These are phyloP conservation scores for Orthosia gothica DNA, from an alignment of 2,888 invertebrate genomes.

Conservation along the genomic window DNA sequence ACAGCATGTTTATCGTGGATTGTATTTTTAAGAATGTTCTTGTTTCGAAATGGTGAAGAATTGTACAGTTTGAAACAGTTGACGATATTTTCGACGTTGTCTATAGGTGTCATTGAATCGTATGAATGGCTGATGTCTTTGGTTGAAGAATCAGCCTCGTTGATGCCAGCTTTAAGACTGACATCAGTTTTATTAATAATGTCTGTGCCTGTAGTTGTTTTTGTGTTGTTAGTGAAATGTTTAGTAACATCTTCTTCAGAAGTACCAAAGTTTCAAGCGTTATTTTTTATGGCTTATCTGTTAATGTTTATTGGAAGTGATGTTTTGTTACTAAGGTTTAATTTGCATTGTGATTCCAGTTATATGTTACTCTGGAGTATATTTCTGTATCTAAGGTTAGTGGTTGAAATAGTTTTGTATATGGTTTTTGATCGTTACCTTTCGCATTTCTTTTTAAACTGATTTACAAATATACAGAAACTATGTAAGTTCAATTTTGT, in stretches of 20 bases:
- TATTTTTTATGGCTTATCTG: slow-evolving; percentile 60
- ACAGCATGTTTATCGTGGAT: slow-evolving; percentile 61
- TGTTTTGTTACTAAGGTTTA: slow-evolving; percentile 58
- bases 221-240: slow-evolving; percentile 45
- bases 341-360: slow-evolving; percentile 39
- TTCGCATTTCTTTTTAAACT: slow-evolving; percentile 43
- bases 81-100: slow-evolving; percentile 45
- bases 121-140: slow-evolving; percentile 50
- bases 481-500: neutral
- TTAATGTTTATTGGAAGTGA: slow-evolving; percentile 61
- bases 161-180: slow-evolving; percentile 52
- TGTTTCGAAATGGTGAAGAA: slow-evolving; percentile 61
- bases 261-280: slow-evolving; percentile 40
- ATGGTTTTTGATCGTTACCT: slow-evolving; percentile 54
- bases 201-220: slow-evolving; percentile 55
- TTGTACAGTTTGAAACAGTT: slow-evolving; percentile 62
- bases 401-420: slow-evolving; percentile 59
- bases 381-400: slow-evolving; percentile 54
- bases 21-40: slow-evolving; percentile 65
- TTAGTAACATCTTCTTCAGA: slow-evolving; percentile 42
- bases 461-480: neutral
- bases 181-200: slow-evolving; percentile 64
- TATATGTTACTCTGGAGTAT: slow-evolving; percentile 31
- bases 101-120: slow-evolving; percentile 47
- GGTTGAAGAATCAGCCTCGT: neutral